These are phyloP conservation scores for Semaprochilodus insignis DNA, from an alignment of 2,797 vertebrate species.

Conservation along the genomic window DNA sequence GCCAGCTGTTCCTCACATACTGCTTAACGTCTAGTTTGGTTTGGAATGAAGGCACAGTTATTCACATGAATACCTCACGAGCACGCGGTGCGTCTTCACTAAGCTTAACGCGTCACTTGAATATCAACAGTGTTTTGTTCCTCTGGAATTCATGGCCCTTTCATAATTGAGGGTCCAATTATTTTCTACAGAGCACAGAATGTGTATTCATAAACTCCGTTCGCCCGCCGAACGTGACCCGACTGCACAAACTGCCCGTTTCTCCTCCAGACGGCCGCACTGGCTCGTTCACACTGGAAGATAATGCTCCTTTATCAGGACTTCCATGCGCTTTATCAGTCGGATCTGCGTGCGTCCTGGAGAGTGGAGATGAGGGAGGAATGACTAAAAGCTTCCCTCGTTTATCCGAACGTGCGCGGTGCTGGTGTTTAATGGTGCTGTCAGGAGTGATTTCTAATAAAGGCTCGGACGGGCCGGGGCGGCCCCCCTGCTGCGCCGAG, in stretches of 20 bases:
- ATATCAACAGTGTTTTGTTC: background rate
- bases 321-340: constrained; percentile 20
- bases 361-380: background rate
- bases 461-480: constrained; percentile 15
- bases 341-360: constrained; percentile 16
- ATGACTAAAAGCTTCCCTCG: constrained; percentile 19
- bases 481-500: constrained; percentile 17
- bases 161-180: background rate
- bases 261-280: constrained; percentile 5
- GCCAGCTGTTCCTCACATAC: background rate
- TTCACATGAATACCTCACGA: background rate
- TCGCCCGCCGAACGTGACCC: constrained; percentile 13
- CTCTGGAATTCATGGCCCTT: background rate
- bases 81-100: background rate
- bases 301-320: constrained; percentile 35
- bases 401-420: background rate
- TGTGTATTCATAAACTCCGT: constrained; percentile 18
- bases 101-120: background rate
- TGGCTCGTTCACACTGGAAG: background rate
- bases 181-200: constrained; percentile 15
- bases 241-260: background rate
- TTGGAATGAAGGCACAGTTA: background rate
- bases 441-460: constrained; percentile 38
- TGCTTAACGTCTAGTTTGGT: background rate
- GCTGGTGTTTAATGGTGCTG: constrained; percentile 33